A percentile compares a stretch with the other conserved stretches of the same genome.
Evolutionary conservation across 2,797 vertebrate species (phyloP).

Genomic region (Phataginus tetradactyla): DNA sequence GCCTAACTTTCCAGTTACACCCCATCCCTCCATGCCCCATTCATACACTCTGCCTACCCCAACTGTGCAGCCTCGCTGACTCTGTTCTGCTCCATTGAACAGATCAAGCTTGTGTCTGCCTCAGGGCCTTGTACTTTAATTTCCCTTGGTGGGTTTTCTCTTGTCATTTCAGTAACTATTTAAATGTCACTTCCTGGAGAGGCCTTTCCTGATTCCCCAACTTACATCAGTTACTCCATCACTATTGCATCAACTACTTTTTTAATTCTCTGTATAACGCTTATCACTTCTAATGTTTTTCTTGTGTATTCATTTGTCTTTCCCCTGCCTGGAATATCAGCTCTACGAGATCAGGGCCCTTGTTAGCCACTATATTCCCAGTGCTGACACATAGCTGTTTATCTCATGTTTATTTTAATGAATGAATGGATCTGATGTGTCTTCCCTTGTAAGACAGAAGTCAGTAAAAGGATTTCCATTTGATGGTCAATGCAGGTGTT

Average conservation of each 20-base stretch:
- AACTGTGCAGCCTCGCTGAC: rapidly evolving
- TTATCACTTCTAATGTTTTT: neutral
- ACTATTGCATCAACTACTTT: neutral
- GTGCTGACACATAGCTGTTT: neutral
- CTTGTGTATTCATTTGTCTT: neutral
- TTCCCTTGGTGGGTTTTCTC: neutral
- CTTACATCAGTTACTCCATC: neutral
- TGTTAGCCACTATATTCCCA: neutral
- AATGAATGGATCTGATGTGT: neutral
- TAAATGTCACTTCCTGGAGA: neutral
- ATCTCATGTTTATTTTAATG: neutral
- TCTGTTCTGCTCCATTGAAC: neutral
- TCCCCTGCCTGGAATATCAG: neutral
- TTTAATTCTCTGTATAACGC: neutral
- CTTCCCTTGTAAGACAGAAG: neutral
- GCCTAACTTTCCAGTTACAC: neutral
- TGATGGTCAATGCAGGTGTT: neutral
- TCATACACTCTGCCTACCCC: rapidly evolving
- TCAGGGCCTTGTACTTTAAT: neutral
- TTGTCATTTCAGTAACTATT: neutral
- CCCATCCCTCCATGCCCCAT: neutral
- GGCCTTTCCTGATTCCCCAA: neutral
- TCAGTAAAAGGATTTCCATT: neutral
- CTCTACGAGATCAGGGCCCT: neutral
- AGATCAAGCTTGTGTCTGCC: neutral